Base-by-base conservation (phyloP, 2,797 vertebrate genomes). In the Macropus fuliginosus region DNA sequence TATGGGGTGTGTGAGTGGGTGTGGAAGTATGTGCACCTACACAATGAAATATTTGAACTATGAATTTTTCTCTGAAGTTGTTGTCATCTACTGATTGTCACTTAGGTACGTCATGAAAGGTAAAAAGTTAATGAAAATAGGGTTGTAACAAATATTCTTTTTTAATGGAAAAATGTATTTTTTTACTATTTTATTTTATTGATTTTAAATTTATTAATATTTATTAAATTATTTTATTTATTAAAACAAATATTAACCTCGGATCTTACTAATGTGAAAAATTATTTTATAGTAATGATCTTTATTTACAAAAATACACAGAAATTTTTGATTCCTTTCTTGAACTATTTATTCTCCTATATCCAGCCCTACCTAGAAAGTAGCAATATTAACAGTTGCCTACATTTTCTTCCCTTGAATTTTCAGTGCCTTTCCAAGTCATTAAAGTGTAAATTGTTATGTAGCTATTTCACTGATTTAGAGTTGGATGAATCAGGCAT, bases 321-420 rank as follows among this genome's bases (percentile, higher is more conserved):
- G 54, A 46, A 40, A 81, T 31, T 93, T 92, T 91, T 93, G 50
- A 46, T 92, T 50, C 1, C 89, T 94, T 97, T 92, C 50, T 62
- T n/a, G 40, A 56, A 31, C 2, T 18, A 0, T 93, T 91, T 92
- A 29, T 54, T 57, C 40, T 18, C n/a, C 55, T 92, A 10, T 31
- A 27, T n/a, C 57, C 24, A 87, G 40, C 2, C 2, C 8, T 95
- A 56, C 13, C 90, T 92, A 50, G 59, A 94, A 94, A 93, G 50
- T 81, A 92, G 34, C 31, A 50, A 3, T 94, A 24, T 66, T 89
- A 93, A 55, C 46, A 92, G 92, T 92, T 46, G 52, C n/a, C 34
- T 87, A 12, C 31, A 34, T 96, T 96, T 95, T 74, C 46, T 94
- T 92, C 94, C 57, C 92, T 52, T 96, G 94, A 57, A 66, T 91